A percentile compares a stretch with the other conserved stretches of the same genome.
Evolutionary conservation across 2,797 vertebrate species (phyloP).

Genomic region (Mormyrops attenuatus): DNA sequence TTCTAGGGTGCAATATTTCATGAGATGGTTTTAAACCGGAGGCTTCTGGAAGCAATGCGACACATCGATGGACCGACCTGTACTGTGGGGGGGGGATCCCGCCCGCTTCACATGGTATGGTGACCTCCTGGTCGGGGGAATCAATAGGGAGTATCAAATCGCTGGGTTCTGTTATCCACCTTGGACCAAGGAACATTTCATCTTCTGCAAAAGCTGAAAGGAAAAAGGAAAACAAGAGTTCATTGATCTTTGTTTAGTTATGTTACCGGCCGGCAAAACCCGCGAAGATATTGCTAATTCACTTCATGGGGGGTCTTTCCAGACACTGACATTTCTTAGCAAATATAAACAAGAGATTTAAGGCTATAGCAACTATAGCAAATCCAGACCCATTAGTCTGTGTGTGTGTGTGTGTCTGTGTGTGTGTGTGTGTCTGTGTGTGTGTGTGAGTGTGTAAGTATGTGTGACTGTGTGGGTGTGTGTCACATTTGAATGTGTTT

Average conservation of each 20-base stretch:
- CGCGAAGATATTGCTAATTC: not conserved
- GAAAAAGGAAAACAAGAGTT: constrained; percentile 25
- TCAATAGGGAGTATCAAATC: constrained; percentile 68
- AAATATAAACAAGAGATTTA: not conserved
- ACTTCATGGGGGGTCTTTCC: not conserved
- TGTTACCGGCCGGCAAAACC: no score
- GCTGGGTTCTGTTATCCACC: constrained; percentile 63
- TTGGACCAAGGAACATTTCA: constrained; percentile 64
- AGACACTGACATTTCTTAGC: not conserved
- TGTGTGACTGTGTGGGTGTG: no score
- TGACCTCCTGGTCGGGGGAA: constrained; percentile 59
- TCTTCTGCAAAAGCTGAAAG: constrained; percentile 58
- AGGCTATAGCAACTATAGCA: not conserved
- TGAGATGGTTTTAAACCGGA: not conserved
- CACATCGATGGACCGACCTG: constrained; percentile 50
- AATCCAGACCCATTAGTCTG: not conserved
- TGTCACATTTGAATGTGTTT: not conserved
- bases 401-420: not conserved
- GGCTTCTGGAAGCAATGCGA: constrained; percentile 29
- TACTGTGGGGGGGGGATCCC: constrained; percentile 58
- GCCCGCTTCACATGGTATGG: constrained; percentile 58
- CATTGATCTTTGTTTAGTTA: not conserved
- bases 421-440: no score
- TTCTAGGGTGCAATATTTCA: not conserved
- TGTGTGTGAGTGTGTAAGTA: no score